phyloP scores from a whole-genome alignment of 1,140 invertebrate species.

The Drosophila funebris region DNA sequence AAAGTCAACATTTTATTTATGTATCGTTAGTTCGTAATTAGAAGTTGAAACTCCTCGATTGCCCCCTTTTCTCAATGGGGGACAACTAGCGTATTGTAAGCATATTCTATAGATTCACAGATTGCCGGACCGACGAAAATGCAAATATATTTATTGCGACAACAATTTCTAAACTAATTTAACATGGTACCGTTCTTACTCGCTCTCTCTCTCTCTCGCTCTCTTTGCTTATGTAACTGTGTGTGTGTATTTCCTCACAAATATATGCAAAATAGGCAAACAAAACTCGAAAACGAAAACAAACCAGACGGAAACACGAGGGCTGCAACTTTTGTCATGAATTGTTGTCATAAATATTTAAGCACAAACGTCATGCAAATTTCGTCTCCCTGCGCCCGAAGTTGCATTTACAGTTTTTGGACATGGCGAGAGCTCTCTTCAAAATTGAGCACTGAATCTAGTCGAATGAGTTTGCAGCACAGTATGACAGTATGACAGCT shows the following conservation, averaged over 20 bases:
- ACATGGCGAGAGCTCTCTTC: no score
- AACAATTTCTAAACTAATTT: constrained; percentile 75
- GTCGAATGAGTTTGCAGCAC: not conserved
- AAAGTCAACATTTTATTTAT: no score
- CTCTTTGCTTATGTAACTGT: no score
- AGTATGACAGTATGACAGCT: constrained; percentile 27
- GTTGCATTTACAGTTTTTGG: no score
- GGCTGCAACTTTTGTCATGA: constrained; percentile 42
- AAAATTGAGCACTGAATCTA: not conserved
- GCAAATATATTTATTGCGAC: constrained; percentile 69
- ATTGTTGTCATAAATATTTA: constrained; percentile 42
- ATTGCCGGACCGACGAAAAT: constrained; percentile 46
- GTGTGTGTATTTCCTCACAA: constrained; percentile 9
- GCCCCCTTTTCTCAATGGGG: not conserved
- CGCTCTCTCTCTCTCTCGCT: not conserved
- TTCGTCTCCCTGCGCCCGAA: not conserved
- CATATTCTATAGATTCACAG: constrained; percentile 31
- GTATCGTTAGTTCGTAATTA: not conserved
- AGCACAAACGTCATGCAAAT: constrained; percentile 34
- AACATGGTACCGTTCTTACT: constrained; percentile 29
- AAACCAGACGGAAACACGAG: constrained; percentile 48
- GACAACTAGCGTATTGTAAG: constrained; percentile 50
- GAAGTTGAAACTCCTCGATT: not conserved
- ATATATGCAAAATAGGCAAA: constrained; percentile 62
- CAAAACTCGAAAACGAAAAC: constrained; percentile 42